Conservation (phyloP, 2,888 invertebrate species). For the Platycnemis pennipes region DNA sequence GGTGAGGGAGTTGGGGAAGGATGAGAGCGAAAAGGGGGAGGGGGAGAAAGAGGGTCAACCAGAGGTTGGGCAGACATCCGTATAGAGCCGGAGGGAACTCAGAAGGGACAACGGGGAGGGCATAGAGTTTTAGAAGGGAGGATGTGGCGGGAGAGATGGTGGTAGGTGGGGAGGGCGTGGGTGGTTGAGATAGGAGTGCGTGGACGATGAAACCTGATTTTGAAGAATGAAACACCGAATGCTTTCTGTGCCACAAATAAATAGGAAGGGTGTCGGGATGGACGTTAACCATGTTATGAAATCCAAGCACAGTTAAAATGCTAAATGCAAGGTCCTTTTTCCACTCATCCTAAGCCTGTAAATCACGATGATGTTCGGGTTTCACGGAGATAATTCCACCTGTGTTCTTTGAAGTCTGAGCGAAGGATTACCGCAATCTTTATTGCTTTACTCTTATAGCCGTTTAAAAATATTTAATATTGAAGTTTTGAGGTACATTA, state of each 20-base stretch:
- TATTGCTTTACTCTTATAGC: no score
- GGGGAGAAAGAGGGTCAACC: conserved; percentile 77
- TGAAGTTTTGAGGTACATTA: no score
- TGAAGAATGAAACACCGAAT: background rate
- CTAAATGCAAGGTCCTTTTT: background rate
- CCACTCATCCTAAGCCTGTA: background rate
- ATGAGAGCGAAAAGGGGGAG: conserved; percentile 70
- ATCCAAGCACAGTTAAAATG: background rate
- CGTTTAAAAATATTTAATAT: no score
- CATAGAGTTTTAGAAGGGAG: background rate
- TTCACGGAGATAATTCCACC: no score
- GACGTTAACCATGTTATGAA: background rate
- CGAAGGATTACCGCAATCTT: no score
- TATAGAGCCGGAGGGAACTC: conserved; percentile 77
- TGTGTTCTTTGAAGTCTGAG: no score
- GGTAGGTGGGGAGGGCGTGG: background rate
- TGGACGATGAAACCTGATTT: conserved; percentile 8
- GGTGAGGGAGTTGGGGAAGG: conserved; percentile 69
- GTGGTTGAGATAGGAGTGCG: background rate
- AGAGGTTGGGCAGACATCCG: conserved; percentile 78
- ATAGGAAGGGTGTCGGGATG: background rate
- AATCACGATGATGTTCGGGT: no score
- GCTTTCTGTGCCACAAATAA: background rate
- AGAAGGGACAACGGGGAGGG: background rate
- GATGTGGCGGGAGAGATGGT: background rate